Evolutionary conservation across 23 tunicate species (phyloP), one percentile per base, ranked within the genome.

Genomic region (Halocynthia aurantium): DNA sequence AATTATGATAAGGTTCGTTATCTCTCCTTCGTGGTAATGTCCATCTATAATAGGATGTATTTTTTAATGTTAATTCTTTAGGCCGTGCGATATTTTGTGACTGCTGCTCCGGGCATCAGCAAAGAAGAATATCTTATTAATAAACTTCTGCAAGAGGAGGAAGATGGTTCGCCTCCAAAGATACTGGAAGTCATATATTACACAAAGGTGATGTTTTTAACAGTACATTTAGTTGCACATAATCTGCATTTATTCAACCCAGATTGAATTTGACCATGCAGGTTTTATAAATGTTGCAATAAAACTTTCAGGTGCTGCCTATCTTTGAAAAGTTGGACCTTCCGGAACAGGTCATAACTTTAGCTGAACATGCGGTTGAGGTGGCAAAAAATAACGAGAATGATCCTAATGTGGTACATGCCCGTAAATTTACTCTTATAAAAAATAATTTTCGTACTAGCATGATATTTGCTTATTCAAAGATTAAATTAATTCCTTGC

Each of bases 281-380:
- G 72, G 50, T 40, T 72, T 19, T 31, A 31, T 31, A 31, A 31
- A 31, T 31, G 44, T 0, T 31, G 44, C 44, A 31, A 31, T 31
- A 31, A 31, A 31, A 31, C 10, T 15, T 73, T 7, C 55, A 83
- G 87, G 78, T 76, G 19, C 55, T 87, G 49, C 86, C 80, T 55
- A 77, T 71, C 7, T 87, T 87, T 64, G 93, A 87, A 62, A 52
- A 68, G 22, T 76, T 82, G n/a, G 93, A 82, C 40, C 44, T 87
- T 6, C 63, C 80, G 11, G 93, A 87, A 69, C 93, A 82, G 54
- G 86, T 83, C 17, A 77, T 87, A 10, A 20, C 71, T 10, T 22
- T 87, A 6, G 93, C 93, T 22, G 71, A 63, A 19, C 93, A 82
- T 55, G 93, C 93, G 8, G 73, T 87, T 49, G 83, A 77, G 31